Base-by-base conservation (phyloP, 2,797 vertebrate genomes). In the Salarias fasciatus region DNA sequence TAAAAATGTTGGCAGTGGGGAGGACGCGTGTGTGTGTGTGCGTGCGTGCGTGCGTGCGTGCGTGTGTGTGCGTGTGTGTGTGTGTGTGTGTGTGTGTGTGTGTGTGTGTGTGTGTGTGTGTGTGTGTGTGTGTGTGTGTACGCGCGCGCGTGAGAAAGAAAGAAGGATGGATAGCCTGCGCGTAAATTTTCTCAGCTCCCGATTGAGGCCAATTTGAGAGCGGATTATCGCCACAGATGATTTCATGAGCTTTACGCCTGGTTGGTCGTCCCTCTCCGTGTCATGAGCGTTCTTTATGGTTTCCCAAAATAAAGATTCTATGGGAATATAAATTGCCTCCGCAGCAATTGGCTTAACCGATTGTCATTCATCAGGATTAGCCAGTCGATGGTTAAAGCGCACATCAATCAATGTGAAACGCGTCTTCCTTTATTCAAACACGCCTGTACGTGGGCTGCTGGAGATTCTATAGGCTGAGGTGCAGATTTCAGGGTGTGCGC, bases 251-350 rank as follows among this genome's bases (percentile, higher is more conserved):
- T 82, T 75, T 67, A 69, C 78, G 77, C 63, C 73, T 79, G 68
- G 55, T 67, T 75, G 74, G 53, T 83, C 72, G 85, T 64, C 73
- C 68, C 80, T 84, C 80, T 79, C 68, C 13, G 55, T 84, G 75
- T 82, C 75, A 79, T 40, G 57, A 84, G 66, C 58, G 46, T 67
- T 57, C 72, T 74, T 72, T 55, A 75, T 76, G 77, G 60, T 83
- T 86, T 81, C 82, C 80, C 66, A 85, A 88, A 90, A 91, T 90
- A 84, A 86, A 82, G 73, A 82, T 82, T 89, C 81, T 87, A 84
- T 80, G 87, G 72, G 80, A 84, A 82, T 82, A 83, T 83, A 83
- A 84, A 83, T 58, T 79, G 73, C 60, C 86, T 87, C 65, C n/a
- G 35, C 80, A 68, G 80, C 88, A 87, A 91, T 91, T 92, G 89